Evolutionary conservation across 2,797 vertebrate species (phyloP).

Genomic region (Pelobates cultripes): DNA sequence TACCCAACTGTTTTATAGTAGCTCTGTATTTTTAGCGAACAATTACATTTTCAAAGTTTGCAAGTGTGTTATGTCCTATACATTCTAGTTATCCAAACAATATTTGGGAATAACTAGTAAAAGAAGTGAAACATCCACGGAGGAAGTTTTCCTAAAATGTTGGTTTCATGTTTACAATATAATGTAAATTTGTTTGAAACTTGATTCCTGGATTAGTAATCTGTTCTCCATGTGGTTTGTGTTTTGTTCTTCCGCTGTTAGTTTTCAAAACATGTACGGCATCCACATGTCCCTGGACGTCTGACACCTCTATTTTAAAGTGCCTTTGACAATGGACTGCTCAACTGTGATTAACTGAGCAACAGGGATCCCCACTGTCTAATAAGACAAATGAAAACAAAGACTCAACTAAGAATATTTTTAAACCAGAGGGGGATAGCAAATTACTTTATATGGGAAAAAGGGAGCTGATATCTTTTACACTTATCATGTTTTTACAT

Average conservation of each 20-base stretch:
- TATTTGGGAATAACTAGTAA: too few species aligned
- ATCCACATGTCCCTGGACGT: neutral
- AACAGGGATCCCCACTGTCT: constrained; percentile 10
- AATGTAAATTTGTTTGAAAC: neutral
- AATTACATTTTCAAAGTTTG: too few species aligned
- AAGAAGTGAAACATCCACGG: too few species aligned
- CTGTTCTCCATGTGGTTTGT: neutral
- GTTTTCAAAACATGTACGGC: neutral
- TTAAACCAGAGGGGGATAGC: neutral
- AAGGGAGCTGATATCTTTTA: neutral
- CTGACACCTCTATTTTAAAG: constrained; percentile 29
- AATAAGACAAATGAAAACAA: constrained; percentile 4
- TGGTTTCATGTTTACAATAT: neutral
- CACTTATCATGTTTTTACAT: neutral
- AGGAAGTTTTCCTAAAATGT: too few species aligned
- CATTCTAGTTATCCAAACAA: too few species aligned
- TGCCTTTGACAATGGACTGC: constrained; percentile 11
- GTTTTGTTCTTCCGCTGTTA: neutral
- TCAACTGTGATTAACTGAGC: constrained; percentile 19
- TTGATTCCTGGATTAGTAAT: neutral
- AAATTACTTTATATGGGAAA: constrained; percentile 18
- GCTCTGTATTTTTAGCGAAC: too few species aligned
- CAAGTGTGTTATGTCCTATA: too few species aligned
- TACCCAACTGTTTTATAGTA: too few species aligned
- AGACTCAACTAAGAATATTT: constrained; percentile 8